Conservation (phyloP, 2,113 vertebrate genomes). For the Climacteris rufus region DNA sequence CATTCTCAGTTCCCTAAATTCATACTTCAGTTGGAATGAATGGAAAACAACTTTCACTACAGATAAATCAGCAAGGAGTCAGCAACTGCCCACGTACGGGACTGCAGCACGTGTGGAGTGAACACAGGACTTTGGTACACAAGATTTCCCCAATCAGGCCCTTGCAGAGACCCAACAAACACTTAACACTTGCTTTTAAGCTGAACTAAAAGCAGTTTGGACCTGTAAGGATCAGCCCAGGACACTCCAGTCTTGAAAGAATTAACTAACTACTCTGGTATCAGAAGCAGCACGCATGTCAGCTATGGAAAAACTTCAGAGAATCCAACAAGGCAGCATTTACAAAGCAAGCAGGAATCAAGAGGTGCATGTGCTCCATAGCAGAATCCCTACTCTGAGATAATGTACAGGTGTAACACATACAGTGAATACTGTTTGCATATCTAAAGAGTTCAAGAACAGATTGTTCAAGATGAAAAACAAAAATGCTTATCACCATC, state of each 20-base stretch:
- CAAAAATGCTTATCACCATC: background rate
- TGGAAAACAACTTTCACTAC: background rate
- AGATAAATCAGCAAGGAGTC: background rate
- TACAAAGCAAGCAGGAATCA: background rate
- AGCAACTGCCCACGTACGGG: background rate
- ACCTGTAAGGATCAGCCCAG: background rate
- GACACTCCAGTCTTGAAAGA: background rate
- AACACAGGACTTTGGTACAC: fast-evolving
- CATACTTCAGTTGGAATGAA: background rate
- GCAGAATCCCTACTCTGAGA: background rate
- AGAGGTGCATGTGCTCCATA: background rate
- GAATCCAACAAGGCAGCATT: background rate
- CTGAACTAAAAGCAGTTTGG: background rate
- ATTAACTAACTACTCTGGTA: background rate
- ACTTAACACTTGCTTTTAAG: background rate
- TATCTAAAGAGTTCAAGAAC: background rate
- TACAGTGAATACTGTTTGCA: background rate
- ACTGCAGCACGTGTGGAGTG: fast-evolving
- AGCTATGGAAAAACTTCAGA: background rate
- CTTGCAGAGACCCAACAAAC: background rate
- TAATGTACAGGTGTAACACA: fast-evolving
- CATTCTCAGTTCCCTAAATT: background rate
- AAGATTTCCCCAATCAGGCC: background rate
- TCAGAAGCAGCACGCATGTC: fast-evolving
- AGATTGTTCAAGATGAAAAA: background rate